These are phyloP conservation scores for Saguinus imperator DNA, from an alignment of 2,113 vertebrate genomes.

Conservation along the genomic window DNA sequence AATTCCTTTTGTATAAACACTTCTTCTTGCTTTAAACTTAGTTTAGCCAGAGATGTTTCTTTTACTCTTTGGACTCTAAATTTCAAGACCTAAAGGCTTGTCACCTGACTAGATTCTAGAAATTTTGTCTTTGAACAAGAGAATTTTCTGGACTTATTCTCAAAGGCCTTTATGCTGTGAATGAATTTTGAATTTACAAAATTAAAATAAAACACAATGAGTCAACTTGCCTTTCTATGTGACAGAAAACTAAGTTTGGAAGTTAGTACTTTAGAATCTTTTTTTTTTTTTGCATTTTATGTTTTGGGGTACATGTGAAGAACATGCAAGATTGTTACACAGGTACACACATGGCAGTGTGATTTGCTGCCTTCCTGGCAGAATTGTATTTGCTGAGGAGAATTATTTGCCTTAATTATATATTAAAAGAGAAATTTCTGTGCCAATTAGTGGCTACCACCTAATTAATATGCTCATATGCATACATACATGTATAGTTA, in stretches of 20 bases:
- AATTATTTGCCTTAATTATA: background rate
- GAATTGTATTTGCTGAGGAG: background rate
- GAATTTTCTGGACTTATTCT: background rate
- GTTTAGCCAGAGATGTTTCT: background rate
- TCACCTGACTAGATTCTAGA: background rate
- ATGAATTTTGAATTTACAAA: slow-evolving; percentile 13
- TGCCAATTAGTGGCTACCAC: background rate
- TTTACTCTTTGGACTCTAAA: background rate
- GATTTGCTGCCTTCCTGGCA: background rate
- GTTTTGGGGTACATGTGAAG: no score
- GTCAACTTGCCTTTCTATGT: background rate
- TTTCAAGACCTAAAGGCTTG: background rate
- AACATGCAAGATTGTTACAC: no score
- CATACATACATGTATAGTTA: background rate
- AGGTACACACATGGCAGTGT: no score
- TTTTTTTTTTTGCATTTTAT: no score
- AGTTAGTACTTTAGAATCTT: background rate
- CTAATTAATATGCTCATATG: background rate
- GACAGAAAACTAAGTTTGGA: background rate
- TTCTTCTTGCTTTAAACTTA: background rate
- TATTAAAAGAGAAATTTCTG: slow-evolving; percentile 17
- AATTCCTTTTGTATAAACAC: background rate
- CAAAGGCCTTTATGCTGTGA: background rate
- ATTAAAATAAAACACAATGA: background rate
- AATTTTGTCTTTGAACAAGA: slow-evolving; percentile 2